Conservation (phyloP, 2,888 invertebrate species). For the Andrena camellia region DNA sequence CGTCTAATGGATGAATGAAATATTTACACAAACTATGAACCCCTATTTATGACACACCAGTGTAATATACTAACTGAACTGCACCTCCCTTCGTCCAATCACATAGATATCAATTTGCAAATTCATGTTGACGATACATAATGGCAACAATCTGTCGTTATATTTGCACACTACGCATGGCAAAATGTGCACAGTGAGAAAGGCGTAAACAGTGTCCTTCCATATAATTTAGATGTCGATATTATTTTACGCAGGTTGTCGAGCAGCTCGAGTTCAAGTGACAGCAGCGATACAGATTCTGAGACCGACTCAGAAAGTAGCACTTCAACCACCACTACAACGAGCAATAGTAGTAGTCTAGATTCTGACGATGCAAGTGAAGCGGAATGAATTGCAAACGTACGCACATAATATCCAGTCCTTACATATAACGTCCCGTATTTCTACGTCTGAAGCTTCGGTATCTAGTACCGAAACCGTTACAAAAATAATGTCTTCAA, state of each 20-base stretch:
- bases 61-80: constrained; percentile 57
- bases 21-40: constrained; percentile 30
- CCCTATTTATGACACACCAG: constrained; percentile 23
- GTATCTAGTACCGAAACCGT: not conserved
- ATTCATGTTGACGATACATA: constrained; percentile 22
- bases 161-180: constrained; percentile 56
- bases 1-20: constrained; percentile 27
- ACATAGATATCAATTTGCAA: constrained; percentile 17
- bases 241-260: constrained; percentile 55
- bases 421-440: not conserved
- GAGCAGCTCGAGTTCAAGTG: constrained; percentile 67
- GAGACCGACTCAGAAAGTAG: constrained; percentile 59
- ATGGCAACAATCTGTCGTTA: constrained; percentile 28
- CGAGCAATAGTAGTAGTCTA: constrained; percentile 68
- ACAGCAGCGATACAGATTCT: constrained; percentile 69
- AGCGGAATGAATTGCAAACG: constrained; percentile 43
- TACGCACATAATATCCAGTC: not conserved
- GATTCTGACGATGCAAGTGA: constrained; percentile 79
- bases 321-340: constrained; percentile 65
- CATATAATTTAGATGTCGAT: not conserved
- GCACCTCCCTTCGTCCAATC: constrained; percentile 29
- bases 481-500: constrained; percentile 15
- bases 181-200: constrained; percentile 34
- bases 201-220: not conserved
- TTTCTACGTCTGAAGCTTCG: not conserved